phyloP scores from a whole-genome alignment of 2,888 invertebrate species.

The Pocota personata region DNA sequence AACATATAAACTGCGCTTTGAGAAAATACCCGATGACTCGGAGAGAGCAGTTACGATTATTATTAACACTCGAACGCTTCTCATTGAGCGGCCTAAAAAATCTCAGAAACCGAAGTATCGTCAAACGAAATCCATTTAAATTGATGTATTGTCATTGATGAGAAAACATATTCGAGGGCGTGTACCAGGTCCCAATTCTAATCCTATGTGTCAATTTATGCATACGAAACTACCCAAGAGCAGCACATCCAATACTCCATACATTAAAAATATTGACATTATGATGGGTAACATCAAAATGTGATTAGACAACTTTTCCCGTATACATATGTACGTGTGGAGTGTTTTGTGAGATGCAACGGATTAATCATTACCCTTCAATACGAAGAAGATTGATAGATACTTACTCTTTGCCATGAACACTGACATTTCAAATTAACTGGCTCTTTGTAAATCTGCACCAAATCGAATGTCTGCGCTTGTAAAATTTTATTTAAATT shows the following conservation, averaged over 20 bases:
- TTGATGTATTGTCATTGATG: conserved; percentile 47
- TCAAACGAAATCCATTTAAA: conserved; percentile 37
- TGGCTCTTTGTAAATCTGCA: not conserved
- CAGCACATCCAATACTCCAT: not conserved
- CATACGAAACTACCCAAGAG: conserved; percentile 19
- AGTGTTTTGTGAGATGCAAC: conserved; percentile 34
- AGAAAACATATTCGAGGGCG: conserved; percentile 39
- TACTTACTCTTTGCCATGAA: not conserved
- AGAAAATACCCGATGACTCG: not conserved
- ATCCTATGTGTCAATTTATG: conserved; percentile 39
- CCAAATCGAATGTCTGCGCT: not conserved
- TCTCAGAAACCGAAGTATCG: not conserved
- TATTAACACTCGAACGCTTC: conserved; percentile 45
- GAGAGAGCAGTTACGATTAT: conserved; percentile 12
- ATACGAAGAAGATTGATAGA: conserved; percentile 60
- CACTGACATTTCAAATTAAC: conserved; percentile 8
- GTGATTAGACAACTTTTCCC: conserved; percentile 50
- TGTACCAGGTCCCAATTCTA: conserved; percentile 18
- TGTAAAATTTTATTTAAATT: not conserved
- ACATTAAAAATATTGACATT: conserved; percentile 57
- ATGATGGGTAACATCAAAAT: conserved; percentile 66
- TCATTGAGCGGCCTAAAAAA: conserved; percentile 17
- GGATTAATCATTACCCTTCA: conserved; percentile 67
- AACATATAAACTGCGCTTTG: conserved; percentile 32
- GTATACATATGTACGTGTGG: not conserved